Base-by-base conservation (phyloP, 1,140 invertebrate species). In the Trichogramma pretiosum region DNA sequence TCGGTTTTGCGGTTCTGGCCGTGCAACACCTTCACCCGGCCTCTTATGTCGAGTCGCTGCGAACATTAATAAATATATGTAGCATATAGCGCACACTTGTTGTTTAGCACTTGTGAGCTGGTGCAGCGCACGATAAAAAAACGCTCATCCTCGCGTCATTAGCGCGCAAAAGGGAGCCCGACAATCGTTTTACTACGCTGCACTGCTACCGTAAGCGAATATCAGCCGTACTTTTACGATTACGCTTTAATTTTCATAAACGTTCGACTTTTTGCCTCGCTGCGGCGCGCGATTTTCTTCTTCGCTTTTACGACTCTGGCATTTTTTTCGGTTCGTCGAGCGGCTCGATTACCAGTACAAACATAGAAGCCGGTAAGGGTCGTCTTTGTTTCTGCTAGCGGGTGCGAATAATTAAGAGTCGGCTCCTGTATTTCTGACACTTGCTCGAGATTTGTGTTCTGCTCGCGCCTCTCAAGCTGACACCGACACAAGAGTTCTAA, bases 11-110 rank as follows among this genome's bases (percentile, higher is more conserved):
- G 80, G 66, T 94, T 94, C 69, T 98, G 93, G 0, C 95, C 94
- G 58, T 97, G 91, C 0, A 98, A 80, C 1, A 96, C 83, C 72
- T 96, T 94, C 18, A 98, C 89, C 55, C 93, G 79, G 30, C 96
- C 96, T 62, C 93, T 83, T 48, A 99, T 97, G 71, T 99, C 95
- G 70, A 99, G 76, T 61, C 95, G 85, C 93, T 97, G 75, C n/a
- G 77, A 28, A 11, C 24, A 28, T n/a, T n/a, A n/a, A n/a, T n/a
- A n/a, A n/a, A n/a, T n/a, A n/a, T n/a, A n/a, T n/a, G n/a, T n/a
- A n/a, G n/a, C n/a, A n/a, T n/a, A n/a, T n/a, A n/a, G n/a, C n/a
- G n/a, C n/a, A n/a, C n/a, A n/a, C n/a, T n/a, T n/a, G n/a, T n/a
- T n/a, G n/a, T n/a, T n/a, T n/a, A n/a, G n/a, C n/a, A n/a, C n/a